Base-by-base conservation (phyloP, 2,888 invertebrate genomes). In the Noctua janthina region DNA sequence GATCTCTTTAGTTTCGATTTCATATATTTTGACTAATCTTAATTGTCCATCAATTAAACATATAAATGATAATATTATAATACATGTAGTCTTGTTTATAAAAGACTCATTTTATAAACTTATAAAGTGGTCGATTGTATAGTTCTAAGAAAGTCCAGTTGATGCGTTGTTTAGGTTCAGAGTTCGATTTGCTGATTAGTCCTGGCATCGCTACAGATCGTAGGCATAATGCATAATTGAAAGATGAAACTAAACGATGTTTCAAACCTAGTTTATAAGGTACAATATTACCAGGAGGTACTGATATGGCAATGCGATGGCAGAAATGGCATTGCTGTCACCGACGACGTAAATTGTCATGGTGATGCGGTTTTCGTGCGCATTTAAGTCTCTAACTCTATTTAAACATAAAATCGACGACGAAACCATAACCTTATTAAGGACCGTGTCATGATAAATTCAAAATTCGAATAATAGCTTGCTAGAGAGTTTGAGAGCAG, bases 151-250 rank as follows among this genome's bases (percentile, higher is more conserved):
- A 76, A 70, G 43, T 64, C 39, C 62, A 39, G 39, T 29, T 35
- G n/a, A 80, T 62, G 23, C 39, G 20, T 49, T 15, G 43, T 49
- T 39, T 39, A 23, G 51, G 56, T 66, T 76, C 70, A 59, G 69
- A 75, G 76, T 70, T 70, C 67, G 10, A 59, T 67, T 39, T 67
- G 29, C 56, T 81, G 46, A 71, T 79, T 54, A 79, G 1, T 59
- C 10, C 7, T 46, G 56, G 10, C 59, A 67, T 59, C 39, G 29
- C n/a, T 39, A 23, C 23, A n/a, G 54, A 56, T 56, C 39, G 0
- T 46, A 78, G 29, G 51, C n/a, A 49, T 51, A 29, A 43, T 46
- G 43, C 23, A 77, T 43, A 20, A 64, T 20, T 66, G 20, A 43
- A 43, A 43, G 43, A 43, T 7, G 43, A 64, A 49, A 76, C 71